These are phyloP conservation scores for Tetropium fuscum DNA, from an alignment of 2,888 invertebrate genomes.

Conservation along the genomic window DNA sequence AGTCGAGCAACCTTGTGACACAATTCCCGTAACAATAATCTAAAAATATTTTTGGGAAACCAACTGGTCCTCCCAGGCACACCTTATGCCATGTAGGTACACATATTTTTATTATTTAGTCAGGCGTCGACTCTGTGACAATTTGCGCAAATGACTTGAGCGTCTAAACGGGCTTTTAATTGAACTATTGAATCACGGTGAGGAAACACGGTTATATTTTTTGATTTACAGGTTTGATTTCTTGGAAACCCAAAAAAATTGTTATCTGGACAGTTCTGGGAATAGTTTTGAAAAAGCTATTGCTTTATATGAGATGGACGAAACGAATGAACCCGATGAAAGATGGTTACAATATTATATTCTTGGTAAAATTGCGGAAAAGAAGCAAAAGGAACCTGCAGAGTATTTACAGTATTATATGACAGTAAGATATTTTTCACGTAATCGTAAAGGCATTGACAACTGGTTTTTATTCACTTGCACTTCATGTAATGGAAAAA, in stretches of 20 bases:
- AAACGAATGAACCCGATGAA: slow-evolving; percentile 78
- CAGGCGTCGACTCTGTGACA: too few species aligned
- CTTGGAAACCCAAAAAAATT: slow-evolving; percentile 81
- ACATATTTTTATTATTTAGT: too few species aligned
- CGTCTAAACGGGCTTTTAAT: too few species aligned
- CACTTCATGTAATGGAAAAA: too few species aligned
- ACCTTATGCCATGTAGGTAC: too few species aligned
- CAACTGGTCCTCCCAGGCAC: too few species aligned
- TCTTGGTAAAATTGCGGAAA: slow-evolving; percentile 96
- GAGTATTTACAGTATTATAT: slow-evolving; percentile 84
- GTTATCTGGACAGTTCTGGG: slow-evolving; percentile 82
- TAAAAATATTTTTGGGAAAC: too few species aligned
- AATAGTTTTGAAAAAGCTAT: slow-evolving; percentile 82
- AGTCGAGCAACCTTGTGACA: too few species aligned
- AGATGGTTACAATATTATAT: slow-evolving; percentile 95
- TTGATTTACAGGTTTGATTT: slow-evolving; percentile 73
- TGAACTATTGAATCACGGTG: too few species aligned
- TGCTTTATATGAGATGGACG: slow-evolving; percentile 71
- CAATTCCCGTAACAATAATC: too few species aligned
- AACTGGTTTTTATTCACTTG: background rate
- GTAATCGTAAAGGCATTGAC: background rate
- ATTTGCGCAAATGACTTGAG: too few species aligned
- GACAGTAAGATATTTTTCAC: slow-evolving; percentile 66
- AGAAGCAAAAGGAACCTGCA: slow-evolving; percentile 79
- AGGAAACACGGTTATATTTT: too few species aligned